Percentiles rank a stretch among this genome's conserved stretches.
These are phyloP conservation scores for Gallinago jamesoni DNA, from an alignment of 2,113 vertebrate species.

Conservation along the genomic window DNA sequence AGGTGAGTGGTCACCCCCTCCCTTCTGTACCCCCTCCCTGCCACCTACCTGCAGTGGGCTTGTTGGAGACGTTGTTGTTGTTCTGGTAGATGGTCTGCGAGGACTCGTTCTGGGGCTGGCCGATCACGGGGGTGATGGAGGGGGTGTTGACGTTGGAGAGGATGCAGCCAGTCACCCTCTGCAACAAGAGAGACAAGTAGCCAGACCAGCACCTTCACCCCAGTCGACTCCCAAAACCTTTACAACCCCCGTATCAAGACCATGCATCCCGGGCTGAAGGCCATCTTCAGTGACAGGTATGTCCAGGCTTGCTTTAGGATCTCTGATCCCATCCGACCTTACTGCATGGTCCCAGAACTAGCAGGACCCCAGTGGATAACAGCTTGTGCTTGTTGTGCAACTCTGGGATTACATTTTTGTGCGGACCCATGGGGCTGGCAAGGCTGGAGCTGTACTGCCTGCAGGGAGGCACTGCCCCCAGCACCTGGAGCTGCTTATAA, in stretches of 20 bases:
- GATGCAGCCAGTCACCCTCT: conserved; percentile 98
- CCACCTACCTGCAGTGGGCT: conserved; percentile 85
- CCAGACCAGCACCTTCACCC: background rate
- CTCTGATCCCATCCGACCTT: background rate
- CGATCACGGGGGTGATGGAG: conserved; percentile 92
- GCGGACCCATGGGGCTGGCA: background rate
- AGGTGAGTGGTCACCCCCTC: background rate
- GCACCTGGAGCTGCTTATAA: background rate
- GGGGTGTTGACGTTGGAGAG: conserved; percentile 98
- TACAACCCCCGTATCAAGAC: accelerated
- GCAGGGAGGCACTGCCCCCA: accelerated
- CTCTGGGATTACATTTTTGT: background rate
- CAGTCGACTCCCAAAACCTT: background rate
- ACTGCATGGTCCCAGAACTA: background rate
- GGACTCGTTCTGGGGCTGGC: conserved; percentile 90
- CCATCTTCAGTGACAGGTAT: background rate
- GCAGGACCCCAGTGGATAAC: background rate
- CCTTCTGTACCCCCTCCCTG: accelerated
- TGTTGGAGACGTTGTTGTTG: conserved; percentile 79
- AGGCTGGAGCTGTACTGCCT: background rate
- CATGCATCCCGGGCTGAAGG: background rate
- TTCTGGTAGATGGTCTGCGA: conserved; percentile 89
- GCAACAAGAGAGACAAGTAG: background rate
- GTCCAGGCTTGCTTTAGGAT: background rate
- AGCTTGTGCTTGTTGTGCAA: background rate